Percentiles rank a stretch among this genome's conserved stretches.
phyloP scores from a whole-genome alignment of 1,140 invertebrate species.

The Drosophila sp. region DNA sequence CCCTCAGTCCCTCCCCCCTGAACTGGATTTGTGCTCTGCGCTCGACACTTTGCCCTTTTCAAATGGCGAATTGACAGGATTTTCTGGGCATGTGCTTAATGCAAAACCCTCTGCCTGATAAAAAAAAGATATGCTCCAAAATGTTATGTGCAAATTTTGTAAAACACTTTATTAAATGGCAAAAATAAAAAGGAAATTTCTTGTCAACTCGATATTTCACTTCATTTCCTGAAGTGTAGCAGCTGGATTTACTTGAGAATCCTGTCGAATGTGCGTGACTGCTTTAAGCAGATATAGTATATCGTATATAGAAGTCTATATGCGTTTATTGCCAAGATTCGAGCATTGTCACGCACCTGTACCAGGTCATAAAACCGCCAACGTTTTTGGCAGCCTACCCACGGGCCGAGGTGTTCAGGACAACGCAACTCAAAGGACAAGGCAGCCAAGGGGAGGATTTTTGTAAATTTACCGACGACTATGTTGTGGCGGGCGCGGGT shows the following conservation, averaged over 20 bases:
- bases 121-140: conserved; percentile 40
- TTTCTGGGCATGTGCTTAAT: conserved; percentile 36
- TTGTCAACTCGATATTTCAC: conserved; percentile 68
- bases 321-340: conserved; percentile 27
- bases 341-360: conserved; percentile 67
- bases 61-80: conserved; percentile 34
- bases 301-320: not conserved
- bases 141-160: conserved; percentile 56
- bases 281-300: not conserved
- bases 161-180: conserved; percentile 57
- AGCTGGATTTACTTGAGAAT: conserved; percentile 47
- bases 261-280: conserved; percentile 10
- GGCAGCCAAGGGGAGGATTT: conserved; percentile 19
- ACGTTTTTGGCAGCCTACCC: conserved; percentile 10
- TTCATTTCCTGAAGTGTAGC: conserved; percentile 56
- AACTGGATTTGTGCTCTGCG: not conserved
- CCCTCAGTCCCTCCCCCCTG: not conserved
- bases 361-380: conserved; percentile 58
- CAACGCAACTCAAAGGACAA: conserved; percentile 43
- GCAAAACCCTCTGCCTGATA: conserved; percentile 50
- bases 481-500: not conserved
- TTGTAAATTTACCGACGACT: conserved; percentile 44
- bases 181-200: conserved; percentile 19
- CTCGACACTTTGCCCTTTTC: conserved; percentile 30
- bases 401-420: not conserved